Evolutionary conservation across 2,888 invertebrate genomes (phyloP).

Genomic region (Hermodice carunculata): DNA sequence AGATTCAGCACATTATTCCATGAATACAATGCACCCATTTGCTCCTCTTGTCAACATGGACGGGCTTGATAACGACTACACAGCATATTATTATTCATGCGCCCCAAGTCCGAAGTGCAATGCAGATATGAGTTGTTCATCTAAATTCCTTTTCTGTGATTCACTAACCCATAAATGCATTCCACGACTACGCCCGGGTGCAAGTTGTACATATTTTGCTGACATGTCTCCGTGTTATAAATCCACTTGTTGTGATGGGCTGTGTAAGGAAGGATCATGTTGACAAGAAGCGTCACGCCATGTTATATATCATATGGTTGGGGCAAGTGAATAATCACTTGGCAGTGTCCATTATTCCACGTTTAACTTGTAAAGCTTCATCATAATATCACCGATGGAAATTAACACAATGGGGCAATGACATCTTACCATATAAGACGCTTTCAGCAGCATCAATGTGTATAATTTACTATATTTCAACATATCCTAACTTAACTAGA

Average conservation of each 20-base stretch:
- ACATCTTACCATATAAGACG: no score
- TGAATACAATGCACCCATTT: constrained; percentile 20
- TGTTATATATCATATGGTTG: no score
- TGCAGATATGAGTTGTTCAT: not conserved
- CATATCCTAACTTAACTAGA: no score
- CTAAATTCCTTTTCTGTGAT: not conserved
- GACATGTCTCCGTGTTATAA: not conserved
- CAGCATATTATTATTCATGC: constrained; percentile 22
- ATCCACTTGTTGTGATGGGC: not conserved
- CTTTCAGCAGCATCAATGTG: no score
- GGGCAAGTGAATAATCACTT: no score
- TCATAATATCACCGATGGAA: no score
- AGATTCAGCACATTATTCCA: not conserved
- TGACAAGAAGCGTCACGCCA: no score
- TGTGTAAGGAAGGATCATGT: not conserved
- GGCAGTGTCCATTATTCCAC: no score
- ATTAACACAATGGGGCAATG: no score
- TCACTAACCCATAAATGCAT: not conserved
- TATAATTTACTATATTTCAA: no score
- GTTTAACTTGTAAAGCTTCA: no score
- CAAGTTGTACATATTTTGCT: not conserved
- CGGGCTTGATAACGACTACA: constrained; percentile 22
- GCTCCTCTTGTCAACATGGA: not conserved
- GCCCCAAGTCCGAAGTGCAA: constrained; percentile 1
- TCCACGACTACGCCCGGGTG: not conserved